Percentiles rank a stretch among this genome's conserved stretches.
Evolutionary conservation across 2,113 vertebrate genomes (phyloP).

Genomic region (Isichthys henryi): DNA sequence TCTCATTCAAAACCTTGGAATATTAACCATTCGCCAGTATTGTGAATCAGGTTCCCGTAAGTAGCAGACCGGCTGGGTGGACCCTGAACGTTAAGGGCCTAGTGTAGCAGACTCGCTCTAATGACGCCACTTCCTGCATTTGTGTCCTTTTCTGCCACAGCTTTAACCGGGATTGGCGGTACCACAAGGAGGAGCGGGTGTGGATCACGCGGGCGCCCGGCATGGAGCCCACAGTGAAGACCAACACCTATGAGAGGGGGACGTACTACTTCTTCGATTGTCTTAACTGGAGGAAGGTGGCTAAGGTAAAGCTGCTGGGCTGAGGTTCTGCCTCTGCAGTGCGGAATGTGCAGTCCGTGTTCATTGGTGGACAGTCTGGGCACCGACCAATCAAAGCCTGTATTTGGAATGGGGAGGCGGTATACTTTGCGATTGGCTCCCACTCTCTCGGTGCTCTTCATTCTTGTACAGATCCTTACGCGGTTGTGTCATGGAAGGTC

Average conservation of each 20-base stretch:
- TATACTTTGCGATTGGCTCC: background rate
- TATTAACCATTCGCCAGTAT: background rate
- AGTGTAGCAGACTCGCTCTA: background rate
- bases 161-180: constrained; percentile 99
- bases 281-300: constrained; percentile 99
- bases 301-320: constrained; percentile 72
- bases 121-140: background rate
- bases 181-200: constrained; percentile 98
- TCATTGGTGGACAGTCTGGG: background rate
- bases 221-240: constrained; percentile 98
- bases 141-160: constrained; percentile 35
- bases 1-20: background rate
- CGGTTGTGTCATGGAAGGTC: background rate
- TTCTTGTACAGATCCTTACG: background rate
- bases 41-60: background rate
- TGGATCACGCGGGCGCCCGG: constrained; percentile 98
- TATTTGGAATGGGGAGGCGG: background rate
- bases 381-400: background rate
- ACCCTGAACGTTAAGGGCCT: background rate
- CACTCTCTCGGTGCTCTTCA: background rate
- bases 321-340: constrained; percentile 11
- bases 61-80: background rate
- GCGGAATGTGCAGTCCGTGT: background rate
- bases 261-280: constrained; percentile 99
- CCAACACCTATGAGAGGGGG: constrained; percentile 95